Conservation (phyloP, 2,888 invertebrate genomes). For the Lasioglossum vierecki region DNA sequence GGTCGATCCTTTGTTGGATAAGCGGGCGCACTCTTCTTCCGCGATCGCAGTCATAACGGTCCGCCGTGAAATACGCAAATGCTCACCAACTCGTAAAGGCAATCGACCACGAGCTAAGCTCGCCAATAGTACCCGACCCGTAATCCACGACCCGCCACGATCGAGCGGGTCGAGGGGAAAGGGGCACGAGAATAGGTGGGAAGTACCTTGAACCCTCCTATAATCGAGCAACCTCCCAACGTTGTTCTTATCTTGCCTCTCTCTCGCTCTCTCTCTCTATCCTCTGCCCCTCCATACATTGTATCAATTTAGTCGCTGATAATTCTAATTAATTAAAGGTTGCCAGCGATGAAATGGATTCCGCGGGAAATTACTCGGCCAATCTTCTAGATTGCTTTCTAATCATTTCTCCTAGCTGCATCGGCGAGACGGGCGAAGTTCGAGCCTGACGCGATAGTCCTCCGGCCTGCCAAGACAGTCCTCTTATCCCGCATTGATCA, state of each 20-base stretch:
- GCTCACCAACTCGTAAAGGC: conserved; percentile 76
- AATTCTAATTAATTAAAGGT: conserved; percentile 58
- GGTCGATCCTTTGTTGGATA: conserved; percentile 73
- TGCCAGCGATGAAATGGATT: conserved; percentile 53
- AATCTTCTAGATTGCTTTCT: conserved; percentile 50
- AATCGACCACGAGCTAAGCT: conserved; percentile 76
- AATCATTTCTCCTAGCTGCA: conserved; percentile 39
- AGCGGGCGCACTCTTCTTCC: conserved; percentile 57
- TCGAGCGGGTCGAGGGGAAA: conserved; percentile 8
- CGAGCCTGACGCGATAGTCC: conserved; percentile 8
- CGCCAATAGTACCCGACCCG: conserved; percentile 71
- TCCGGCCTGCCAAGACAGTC: background rate
- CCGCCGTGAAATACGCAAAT: conserved; percentile 77
- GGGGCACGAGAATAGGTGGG: conserved; percentile 45
- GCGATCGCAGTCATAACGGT: conserved; percentile 73
- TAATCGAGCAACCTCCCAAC: conserved; percentile 49
- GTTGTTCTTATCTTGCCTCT: conserved; percentile 45
- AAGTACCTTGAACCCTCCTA: conserved; percentile 50
- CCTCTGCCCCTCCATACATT: conserved; percentile 26
- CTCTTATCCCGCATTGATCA: background rate
- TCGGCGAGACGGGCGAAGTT: background rate
- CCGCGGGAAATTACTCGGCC: conserved; percentile 41
- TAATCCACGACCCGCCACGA: conserved; percentile 71
- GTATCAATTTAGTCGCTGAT: conserved; percentile 39
- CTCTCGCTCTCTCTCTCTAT: background rate